A percentile compares a stretch with the other conserved stretches of the same genome.
Conservation (phyloP, 2,888 invertebrate genomes). For the Hyppa rectilinea region DNA sequence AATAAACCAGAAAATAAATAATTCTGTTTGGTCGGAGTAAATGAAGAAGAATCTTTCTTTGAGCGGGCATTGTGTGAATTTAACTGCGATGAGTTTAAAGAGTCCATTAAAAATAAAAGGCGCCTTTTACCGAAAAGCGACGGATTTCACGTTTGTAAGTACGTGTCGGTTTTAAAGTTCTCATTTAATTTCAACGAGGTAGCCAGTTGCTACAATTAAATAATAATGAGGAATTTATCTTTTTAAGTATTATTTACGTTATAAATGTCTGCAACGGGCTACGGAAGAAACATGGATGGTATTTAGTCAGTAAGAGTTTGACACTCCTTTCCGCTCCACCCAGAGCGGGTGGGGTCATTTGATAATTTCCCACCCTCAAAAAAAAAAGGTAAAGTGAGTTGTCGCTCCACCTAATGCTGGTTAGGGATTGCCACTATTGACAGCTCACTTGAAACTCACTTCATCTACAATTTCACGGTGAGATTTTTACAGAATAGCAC, state of each 20-base stretch:
- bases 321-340: too few relatives aligned
- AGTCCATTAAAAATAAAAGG: slow-evolving; percentile 18
- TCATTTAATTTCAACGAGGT: background rate
- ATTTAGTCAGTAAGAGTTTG: too few relatives aligned
- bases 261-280: too few relatives aligned
- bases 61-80: slow-evolving; percentile 12
- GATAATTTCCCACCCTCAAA: too few relatives aligned
- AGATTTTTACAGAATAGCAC: too few relatives aligned
- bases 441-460: too few relatives aligned
- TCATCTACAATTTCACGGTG: too few relatives aligned
- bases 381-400: too few relatives aligned
- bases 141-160: slow-evolving; percentile 9
- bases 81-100: slow-evolving; percentile 20
- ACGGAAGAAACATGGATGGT: too few relatives aligned
- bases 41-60: slow-evolving; percentile 9
- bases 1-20: background rate
- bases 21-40: background rate
- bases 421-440: too few relatives aligned
- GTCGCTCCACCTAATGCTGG: too few relatives aligned
- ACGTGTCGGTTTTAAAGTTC: slow-evolving; percentile 16
- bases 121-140: slow-evolving; percentile 13
- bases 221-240: background rate
- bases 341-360: too few relatives aligned
- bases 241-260: background rate
- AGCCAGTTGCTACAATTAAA: background rate